Evolutionary conservation across 2,888 invertebrate genomes (phyloP).

Genomic region (Eupithecia pulchellata): DNA sequence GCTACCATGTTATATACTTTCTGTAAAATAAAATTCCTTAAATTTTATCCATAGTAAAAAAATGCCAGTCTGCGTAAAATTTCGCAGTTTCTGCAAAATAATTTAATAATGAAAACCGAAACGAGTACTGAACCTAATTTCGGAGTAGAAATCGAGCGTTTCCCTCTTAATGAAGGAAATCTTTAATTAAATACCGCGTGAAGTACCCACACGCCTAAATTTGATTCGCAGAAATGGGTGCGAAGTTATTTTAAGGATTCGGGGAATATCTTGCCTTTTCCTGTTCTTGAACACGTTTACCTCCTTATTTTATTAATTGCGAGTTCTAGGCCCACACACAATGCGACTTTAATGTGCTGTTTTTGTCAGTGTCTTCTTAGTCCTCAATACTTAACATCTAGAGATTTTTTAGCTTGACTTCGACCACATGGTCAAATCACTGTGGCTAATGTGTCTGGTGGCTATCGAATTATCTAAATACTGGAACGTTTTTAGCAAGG

Average conservation of each 20-base stretch:
- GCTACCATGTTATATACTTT: neutral
- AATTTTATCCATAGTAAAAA: neutral
- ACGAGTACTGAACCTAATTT: constrained; percentile 35
- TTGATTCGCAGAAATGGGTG: constrained; percentile 20
- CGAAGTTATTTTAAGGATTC: constrained; percentile 10
- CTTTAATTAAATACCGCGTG: constrained; percentile 33
- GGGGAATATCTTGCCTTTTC: neutral
- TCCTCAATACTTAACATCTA: neutral
- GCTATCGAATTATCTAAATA: neutral
- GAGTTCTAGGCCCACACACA: neutral
- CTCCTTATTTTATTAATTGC: neutral
- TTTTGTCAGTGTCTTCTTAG: neutral
- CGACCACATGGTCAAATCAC: neutral
- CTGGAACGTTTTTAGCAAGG: no score
- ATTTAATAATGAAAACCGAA: constrained; percentile 37
- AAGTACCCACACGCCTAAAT: constrained; percentile 12
- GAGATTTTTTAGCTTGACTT: neutral
- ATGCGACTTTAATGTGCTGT: neutral
- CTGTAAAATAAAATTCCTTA: no score
- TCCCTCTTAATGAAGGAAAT: constrained; percentile 19
- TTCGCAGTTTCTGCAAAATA: neutral
- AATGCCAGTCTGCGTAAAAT: neutral
- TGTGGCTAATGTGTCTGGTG: neutral
- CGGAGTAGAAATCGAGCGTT: constrained; percentile 18
- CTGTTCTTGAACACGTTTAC: neutral